Conservation (phyloP, 2,113 vertebrate genomes). For the Thunnus maccoyii region DNA sequence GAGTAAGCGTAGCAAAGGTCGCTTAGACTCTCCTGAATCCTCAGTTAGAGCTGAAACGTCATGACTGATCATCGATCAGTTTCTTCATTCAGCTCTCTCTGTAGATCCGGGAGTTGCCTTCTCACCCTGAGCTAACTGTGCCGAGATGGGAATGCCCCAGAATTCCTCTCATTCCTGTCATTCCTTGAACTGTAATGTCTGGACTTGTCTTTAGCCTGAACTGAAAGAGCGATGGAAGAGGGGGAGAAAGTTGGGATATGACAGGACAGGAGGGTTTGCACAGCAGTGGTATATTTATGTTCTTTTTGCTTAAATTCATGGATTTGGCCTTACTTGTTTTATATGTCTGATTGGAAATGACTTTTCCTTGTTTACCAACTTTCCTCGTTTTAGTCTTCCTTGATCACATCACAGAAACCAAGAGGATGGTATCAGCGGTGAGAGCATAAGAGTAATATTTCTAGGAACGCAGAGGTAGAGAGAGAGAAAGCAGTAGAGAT, state of each 20-base stretch:
- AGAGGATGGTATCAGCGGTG: no score
- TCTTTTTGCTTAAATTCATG: background rate
- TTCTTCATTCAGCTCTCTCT: slow-evolving; percentile 35
- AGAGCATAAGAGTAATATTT: background rate
- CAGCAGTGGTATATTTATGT: background rate
- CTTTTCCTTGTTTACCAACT: background rate
- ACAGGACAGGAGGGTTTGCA: background rate
- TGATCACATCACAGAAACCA: background rate
- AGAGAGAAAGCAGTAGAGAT: slow-evolving; percentile 32
- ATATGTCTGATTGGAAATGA: background rate
- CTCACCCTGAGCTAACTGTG: slow-evolving; percentile 49
- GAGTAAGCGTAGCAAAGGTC: background rate
- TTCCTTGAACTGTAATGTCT: slow-evolving; percentile 79
- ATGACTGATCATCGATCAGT: slow-evolving; percentile 21
- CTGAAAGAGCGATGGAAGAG: background rate
- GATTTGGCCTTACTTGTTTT: background rate
- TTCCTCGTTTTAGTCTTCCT: background rate
- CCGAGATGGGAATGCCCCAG: slow-evolving; percentile 82
- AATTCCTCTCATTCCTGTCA: slow-evolving; percentile 85
- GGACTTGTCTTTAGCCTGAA: slow-evolving; percentile 77
- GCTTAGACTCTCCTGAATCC: background rate
- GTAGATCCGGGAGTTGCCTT: slow-evolving; percentile 67
- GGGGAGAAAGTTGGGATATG: background rate
- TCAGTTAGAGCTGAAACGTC: background rate
- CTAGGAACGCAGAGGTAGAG: slow-evolving; percentile 6